phyloP scores from a whole-genome alignment of 2,797 vertebrate genomes.

The Aeoliscus strigatus region DNA sequence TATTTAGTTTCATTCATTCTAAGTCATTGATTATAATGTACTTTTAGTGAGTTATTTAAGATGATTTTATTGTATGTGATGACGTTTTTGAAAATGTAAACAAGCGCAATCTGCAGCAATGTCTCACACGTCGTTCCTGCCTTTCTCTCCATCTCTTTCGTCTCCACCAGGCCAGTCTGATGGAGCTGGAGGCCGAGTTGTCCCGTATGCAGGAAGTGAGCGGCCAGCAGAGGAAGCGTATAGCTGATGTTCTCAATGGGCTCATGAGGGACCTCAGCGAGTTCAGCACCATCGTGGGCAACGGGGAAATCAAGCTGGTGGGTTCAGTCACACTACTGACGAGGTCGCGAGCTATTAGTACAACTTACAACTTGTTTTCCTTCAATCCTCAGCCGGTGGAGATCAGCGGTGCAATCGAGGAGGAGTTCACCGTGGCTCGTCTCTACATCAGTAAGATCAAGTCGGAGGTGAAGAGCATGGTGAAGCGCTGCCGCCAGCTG shows the following conservation, averaged over 20 bases:
- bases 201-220: slow-evolving; percentile 87
- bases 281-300: slow-evolving; percentile 90
- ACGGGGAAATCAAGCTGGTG: slow-evolving; percentile 91
- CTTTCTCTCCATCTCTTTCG: background rate
- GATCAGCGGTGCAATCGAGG: slow-evolving; percentile 88
- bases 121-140: too few species aligned
- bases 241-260: slow-evolving; percentile 87
- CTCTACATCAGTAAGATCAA: slow-evolving; percentile 97
- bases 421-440: slow-evolving; percentile 92
- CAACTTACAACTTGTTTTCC: slow-evolving; percentile 1
- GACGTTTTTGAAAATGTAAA: too few species aligned
- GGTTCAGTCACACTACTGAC: too few species aligned
- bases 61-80: background rate
- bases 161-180: slow-evolving; percentile 76
- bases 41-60: too few species aligned
- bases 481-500: slow-evolving; percentile 89
- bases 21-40: slow-evolving; percentile 21
- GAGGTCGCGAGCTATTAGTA: too few species aligned
- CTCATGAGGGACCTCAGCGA: slow-evolving; percentile 92
- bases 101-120: too few species aligned
- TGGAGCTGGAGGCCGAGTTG: slow-evolving; percentile 85
- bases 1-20: slow-evolving; percentile 53
- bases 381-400: slow-evolving; percentile 79
- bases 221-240: slow-evolving; percentile 87
- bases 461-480: slow-evolving; percentile 94